These are phyloP conservation scores for Melanophora roralis DNA, from an alignment of 2,888 invertebrate genomes.

Conservation along the genomic window DNA sequence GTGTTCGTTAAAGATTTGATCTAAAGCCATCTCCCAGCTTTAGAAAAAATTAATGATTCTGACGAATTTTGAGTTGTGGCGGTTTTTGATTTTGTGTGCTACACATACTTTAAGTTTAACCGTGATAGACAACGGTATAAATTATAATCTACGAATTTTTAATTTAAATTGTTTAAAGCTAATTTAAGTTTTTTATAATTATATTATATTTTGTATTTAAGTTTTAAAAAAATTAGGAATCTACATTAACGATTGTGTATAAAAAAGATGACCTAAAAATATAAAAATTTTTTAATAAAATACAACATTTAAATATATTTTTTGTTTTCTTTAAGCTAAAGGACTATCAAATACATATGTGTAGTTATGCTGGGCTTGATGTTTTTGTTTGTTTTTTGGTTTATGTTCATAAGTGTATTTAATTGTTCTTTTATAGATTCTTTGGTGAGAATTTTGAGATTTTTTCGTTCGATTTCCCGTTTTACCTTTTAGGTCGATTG, in stretches of 20 bases:
- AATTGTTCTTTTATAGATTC: conserved; percentile 71
- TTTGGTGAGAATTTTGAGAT: conserved; percentile 63
- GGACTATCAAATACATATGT: conserved; percentile 2
- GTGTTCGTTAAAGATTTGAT: no score
- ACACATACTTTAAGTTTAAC: conserved; percentile 54
- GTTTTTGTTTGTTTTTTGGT: not conserved
- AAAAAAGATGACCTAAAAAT: conserved; percentile 36
- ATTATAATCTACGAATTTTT: no score
- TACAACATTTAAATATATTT: conserved; percentile 6
- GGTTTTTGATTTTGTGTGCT: no score
- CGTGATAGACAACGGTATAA: conserved; percentile 50
- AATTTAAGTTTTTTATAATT: conserved; percentile 53
- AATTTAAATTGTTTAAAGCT: conserved; percentile 13
- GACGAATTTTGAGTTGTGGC: no score
- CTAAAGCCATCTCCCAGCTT: no score
- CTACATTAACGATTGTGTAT: conserved; percentile 53
- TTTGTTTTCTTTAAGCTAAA: conserved; percentile 28
- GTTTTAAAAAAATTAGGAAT: conserved; percentile 40
- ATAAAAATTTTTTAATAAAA: conserved; percentile 16
- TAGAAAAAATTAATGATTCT: no score
- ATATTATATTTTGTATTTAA: conserved; percentile 44
- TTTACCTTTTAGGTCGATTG: conserved; percentile 5
- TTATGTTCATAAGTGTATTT: conserved; percentile 66
- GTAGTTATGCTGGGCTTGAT: not conserved
- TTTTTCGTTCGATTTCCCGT: conserved; percentile 38